Evolutionary conservation across 2,888 invertebrate species (phyloP).

Genomic region (Cancer borealis): DNA sequence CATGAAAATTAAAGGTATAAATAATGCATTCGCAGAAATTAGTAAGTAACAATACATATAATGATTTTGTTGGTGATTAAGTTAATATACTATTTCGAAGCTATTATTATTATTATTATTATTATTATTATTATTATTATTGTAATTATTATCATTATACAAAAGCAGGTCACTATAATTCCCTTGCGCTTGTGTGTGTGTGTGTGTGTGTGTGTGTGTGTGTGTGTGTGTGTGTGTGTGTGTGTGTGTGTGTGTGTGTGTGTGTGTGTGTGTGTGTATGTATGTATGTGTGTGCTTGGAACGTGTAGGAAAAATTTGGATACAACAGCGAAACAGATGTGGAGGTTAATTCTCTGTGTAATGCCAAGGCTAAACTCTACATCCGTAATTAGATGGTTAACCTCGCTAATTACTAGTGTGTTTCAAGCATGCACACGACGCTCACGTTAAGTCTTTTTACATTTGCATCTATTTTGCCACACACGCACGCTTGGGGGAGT

Average conservation of each 20-base stretch:
- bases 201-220: not conserved
- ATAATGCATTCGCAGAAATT: not conserved
- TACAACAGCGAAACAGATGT: not conserved
- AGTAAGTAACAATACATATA: not conserved
- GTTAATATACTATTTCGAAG: not conserved
- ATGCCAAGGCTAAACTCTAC: slow-evolving; percentile 14
- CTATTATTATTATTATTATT: too few relatives aligned
- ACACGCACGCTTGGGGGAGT: not conserved
- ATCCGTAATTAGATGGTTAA: slow-evolving; percentile 27
- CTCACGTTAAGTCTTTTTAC: not conserved
- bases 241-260: not conserved
- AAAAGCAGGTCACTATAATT: not conserved
- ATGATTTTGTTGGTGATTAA: not conserved
- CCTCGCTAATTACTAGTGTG: slow-evolving; percentile 13
- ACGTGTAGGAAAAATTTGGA: not conserved
- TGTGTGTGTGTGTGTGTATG: not conserved
- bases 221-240: not conserved
- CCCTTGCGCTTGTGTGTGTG: too few relatives aligned
- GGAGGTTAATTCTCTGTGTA: not conserved
- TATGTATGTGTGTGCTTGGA: not conserved
- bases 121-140: too few relatives aligned
- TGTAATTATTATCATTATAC: not conserved
- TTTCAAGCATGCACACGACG: slow-evolving; percentile 10
- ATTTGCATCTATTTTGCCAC: not conserved
- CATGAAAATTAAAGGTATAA: not conserved